Conservation (phyloP, 2,888 invertebrate genomes). For the Agapostemon virescens region DNA sequence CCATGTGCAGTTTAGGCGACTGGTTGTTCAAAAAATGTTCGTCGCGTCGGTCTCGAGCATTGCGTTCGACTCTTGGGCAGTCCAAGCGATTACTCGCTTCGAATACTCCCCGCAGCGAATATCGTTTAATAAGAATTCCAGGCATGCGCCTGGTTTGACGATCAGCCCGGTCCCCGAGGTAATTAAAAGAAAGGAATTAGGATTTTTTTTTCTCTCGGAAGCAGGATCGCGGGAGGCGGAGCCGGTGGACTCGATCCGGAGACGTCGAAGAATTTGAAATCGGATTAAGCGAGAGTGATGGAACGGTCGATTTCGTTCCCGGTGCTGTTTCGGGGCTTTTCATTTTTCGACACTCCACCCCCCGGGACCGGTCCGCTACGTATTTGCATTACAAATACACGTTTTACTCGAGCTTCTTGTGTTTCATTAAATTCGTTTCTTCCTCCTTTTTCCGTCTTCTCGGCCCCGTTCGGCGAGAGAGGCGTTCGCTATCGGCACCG, state of each 20-base stretch:
- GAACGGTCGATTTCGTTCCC: slow-evolving; percentile 61
- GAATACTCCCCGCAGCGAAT: slow-evolving; percentile 4
- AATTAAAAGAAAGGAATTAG: slow-evolving; percentile 64
- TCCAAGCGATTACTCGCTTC: neutral
- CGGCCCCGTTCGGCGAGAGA: slow-evolving; percentile 5
- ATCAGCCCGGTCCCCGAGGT: slow-evolving; percentile 57
- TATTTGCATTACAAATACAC: slow-evolving; percentile 75
- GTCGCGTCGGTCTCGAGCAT: neutral
- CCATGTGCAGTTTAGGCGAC: neutral
- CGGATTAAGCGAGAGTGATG: slow-evolving; percentile 66
- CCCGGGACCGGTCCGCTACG: slow-evolving; percentile 44
- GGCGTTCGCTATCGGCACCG: slow-evolving; percentile 41
- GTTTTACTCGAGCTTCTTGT: slow-evolving; percentile 52
- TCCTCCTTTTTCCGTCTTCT: slow-evolving; percentile 25
- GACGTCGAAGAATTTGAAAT: slow-evolving; percentile 73
- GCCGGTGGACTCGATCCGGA: slow-evolving; percentile 56
- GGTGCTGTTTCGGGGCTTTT: slow-evolving; percentile 63
- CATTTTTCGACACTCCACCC: slow-evolving; percentile 69
- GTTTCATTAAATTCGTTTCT: slow-evolving; percentile 73
- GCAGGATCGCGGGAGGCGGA: slow-evolving; percentile 30
- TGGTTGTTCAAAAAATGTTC: neutral
- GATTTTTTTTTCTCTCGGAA: slow-evolving; percentile 50
- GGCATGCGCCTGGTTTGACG: slow-evolving; percentile 39
- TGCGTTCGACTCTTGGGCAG: neutral
- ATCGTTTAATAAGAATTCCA: slow-evolving; percentile 59